A percentile compares a stretch with the other conserved stretches of the same genome.
Conservation (phyloP, 2,888 invertebrate genomes). For the Steinernema hermaphroditum region DNA sequence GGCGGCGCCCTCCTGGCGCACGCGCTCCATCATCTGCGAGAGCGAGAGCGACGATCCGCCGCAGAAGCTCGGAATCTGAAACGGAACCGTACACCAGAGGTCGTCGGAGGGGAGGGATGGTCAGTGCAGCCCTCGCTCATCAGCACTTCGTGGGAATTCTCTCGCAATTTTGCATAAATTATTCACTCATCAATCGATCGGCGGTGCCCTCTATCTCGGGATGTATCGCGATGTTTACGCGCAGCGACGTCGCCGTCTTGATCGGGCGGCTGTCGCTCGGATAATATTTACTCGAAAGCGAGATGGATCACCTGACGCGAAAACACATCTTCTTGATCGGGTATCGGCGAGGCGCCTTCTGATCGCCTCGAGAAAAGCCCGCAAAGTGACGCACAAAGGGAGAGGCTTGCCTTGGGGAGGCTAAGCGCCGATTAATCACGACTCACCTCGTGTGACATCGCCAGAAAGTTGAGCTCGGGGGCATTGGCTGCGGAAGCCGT, state of each 20-base stretch:
- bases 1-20: constrained; percentile 5
- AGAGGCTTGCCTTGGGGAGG: neutral
- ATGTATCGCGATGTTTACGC: constrained; percentile 30
- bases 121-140: constrained; percentile 4
- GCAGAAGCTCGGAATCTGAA: constrained; percentile 47
- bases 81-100: neutral
- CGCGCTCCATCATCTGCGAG: constrained; percentile 41
- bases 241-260: neutral
- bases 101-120: neutral
- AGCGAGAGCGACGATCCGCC: constrained; percentile 45
- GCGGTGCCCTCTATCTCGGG: constrained; percentile 23
- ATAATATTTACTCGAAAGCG: constrained; percentile 25
- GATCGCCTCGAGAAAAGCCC: neutral
- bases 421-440: constrained; percentile 25
- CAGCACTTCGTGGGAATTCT: constrained; percentile 17
- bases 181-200: constrained; percentile 28
- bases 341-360: constrained; percentile 8
- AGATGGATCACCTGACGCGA: constrained; percentile 31
- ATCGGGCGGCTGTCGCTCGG: constrained; percentile 7
- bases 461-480: constrained; percentile 62
- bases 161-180: constrained; percentile 28
- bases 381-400: constrained; percentile 4
- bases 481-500: constrained; percentile 39
- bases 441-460: constrained; percentile 62
- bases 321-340: constrained; percentile 25